These are phyloP conservation scores for Xyliphius kryptos DNA, from an alignment of 2,113 vertebrate genomes.

Conservation along the genomic window DNA sequence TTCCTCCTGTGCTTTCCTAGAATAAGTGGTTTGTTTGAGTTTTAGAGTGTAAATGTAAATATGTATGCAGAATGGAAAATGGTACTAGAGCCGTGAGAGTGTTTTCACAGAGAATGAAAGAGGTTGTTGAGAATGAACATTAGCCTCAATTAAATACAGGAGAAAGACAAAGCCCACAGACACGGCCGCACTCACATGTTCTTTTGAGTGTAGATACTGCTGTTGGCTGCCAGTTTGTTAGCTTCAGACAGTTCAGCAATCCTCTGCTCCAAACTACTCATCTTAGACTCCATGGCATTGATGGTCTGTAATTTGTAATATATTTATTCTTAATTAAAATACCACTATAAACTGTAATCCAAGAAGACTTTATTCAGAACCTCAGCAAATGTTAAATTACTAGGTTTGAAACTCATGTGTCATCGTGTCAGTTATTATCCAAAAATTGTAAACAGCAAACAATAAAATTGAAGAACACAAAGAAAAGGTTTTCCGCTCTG, in stretches of 20 bases:
- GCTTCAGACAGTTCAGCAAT: constrained; percentile 93
- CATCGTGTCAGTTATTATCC: too few species aligned
- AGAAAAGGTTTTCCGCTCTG: background rate
- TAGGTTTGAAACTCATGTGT: too few species aligned
- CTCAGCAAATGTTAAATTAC: too few species aligned
- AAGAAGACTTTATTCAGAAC: too few species aligned
- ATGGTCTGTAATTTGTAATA: constrained; percentile 73
- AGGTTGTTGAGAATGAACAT: too few species aligned
- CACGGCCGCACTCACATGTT: constrained; percentile 82
- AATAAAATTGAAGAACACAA: too few species aligned
- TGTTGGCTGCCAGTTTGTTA: constrained; percentile 96
- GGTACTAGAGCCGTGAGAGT: background rate
- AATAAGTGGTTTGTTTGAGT: background rate
- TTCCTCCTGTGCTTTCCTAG: constrained; percentile 98
- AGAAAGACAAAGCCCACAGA: too few species aligned
- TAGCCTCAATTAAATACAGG: too few species aligned
- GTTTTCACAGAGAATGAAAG: background rate
- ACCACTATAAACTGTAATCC: too few species aligned
- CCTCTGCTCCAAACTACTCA: constrained; percentile 93
- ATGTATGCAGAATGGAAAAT: background rate
- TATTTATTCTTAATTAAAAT: background rate
- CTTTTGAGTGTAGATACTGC: constrained; percentile 96
- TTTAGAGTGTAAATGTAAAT: background rate
- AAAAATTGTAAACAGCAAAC: too few species aligned
- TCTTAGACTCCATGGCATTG: constrained; percentile 98